Evolutionary conservation across 2,888 invertebrate species (phyloP).

Genomic region (Aphodius sticticus): DNA sequence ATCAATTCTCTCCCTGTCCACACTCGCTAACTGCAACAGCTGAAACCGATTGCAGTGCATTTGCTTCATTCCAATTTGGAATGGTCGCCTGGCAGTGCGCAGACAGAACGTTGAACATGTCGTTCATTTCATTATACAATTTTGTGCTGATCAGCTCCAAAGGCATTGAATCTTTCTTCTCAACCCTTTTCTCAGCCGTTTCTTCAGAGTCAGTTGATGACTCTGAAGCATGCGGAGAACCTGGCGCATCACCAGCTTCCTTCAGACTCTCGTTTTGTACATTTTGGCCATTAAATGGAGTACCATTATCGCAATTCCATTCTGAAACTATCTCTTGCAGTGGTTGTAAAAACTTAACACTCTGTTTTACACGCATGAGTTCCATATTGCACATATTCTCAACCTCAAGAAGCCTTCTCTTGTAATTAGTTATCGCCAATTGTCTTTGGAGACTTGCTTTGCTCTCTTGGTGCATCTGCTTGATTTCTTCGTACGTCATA

Average conservation of each 20-base stretch:
- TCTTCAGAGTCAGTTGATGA: conserved; percentile 26
- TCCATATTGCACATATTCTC: conserved; percentile 60
- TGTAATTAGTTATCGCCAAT: conserved; percentile 56
- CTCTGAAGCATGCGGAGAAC: conserved; percentile 5
- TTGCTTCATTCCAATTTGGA: conserved; percentile 16
- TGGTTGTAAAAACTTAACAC: conserved; percentile 55
- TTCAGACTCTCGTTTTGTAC: neutral
- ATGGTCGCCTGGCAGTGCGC: conserved; percentile 28
- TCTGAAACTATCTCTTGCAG: conserved; percentile 56
- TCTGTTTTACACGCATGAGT: conserved; percentile 56
- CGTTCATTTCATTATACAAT: conserved; percentile 35
- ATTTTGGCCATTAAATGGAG: neutral
- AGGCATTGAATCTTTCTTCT: conserved; percentile 13
- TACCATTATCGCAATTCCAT: conserved; percentile 49
- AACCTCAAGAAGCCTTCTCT: conserved; percentile 56
- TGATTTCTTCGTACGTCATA: conserved; percentile 48
- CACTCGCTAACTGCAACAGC: conserved; percentile 13
- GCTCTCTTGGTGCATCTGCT: conserved; percentile 53
- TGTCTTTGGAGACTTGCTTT: conserved; percentile 51
- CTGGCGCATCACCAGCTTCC: conserved; percentile 29
- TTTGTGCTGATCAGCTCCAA: conserved; percentile 34
- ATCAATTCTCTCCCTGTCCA: neutral
- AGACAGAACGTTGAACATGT: conserved; percentile 28
- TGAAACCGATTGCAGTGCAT: neutral
- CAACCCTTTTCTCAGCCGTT: neutral